phyloP scores from a whole-genome alignment of 2,888 invertebrate genomes.

The Sipha maydis region DNA sequence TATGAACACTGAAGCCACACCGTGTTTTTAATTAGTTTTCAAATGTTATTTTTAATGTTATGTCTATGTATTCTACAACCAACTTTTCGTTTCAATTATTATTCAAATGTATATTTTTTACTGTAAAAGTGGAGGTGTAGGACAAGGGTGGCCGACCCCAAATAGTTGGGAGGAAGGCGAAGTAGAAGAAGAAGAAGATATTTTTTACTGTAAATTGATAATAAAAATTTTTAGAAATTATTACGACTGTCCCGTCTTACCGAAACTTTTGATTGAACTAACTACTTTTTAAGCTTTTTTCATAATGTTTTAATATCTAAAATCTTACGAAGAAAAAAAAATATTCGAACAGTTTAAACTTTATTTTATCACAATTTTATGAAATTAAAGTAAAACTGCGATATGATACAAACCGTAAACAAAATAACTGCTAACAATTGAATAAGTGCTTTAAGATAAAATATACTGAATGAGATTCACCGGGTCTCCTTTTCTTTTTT shows the following conservation, averaged over 20 bases:
- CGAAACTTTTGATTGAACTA: background rate
- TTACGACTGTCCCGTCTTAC: background rate
- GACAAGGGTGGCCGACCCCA: too few species aligned
- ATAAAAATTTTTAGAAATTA: background rate
- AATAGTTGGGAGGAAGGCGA: too few species aligned
- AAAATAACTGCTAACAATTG: too few species aligned
- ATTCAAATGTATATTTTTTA: background rate
- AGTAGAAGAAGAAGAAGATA: too few species aligned
- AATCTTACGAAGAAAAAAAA: background rate
- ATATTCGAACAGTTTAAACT: too few species aligned
- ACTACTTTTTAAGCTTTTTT: background rate
- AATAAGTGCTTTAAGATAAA: too few species aligned
- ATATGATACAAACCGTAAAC: too few species aligned
- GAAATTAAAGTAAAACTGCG: too few species aligned
- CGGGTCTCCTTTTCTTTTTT: too few species aligned
- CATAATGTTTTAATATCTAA: background rate
- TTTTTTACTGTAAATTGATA: background rate
- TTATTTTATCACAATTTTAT: too few species aligned
- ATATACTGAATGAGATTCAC: too few species aligned
- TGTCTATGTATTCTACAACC: background rate
- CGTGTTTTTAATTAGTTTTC: background rate
- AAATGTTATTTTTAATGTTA: background rate
- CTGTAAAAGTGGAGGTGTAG: too few species aligned
- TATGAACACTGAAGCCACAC: background rate
- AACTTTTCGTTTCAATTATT: background rate